Evolutionary conservation across 1,140 invertebrate genomes (phyloP), one percentile per base, ranked within the genome.

Genomic region (Coenobita brevimanus): DNA sequence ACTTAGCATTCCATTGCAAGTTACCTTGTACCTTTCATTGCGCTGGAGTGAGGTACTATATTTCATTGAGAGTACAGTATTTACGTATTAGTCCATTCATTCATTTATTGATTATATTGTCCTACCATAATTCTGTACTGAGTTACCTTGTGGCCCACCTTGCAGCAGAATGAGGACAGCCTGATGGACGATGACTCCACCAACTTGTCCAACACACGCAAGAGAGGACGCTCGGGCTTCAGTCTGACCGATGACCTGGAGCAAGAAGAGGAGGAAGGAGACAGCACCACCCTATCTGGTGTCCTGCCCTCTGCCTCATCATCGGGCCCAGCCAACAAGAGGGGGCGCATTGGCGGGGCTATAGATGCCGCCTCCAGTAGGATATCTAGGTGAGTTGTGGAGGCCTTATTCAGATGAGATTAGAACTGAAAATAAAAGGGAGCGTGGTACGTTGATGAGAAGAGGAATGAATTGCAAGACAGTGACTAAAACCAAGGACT

Each of bases 151-250:
- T n/a, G n/a, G n/a, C n/a, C n/a, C n/a, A n/a, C n/a, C n/a, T n/a
- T n/a, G n/a, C 38, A 50, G 1, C 27, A 80, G 76, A n/a, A 69
- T 50, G 84, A 87, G 38, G 78, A 80, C 46, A 69, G 41, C 24
- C 54, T 80, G 36, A 87, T 87, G 84, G 84, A 80, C 8, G 84
- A 87, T 17, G 84, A 87, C 24, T 24, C 76, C 33, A 80, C 30
- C n/a, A 81, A 36, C 30, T 17, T 87, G 27, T 33, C 76, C 27
- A 78, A 80, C 46, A 80, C 27, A 17, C 62, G 84, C 3, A 87
- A 87, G 27, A 27, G 84, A 80, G 64, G 84, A n/a, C 84, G 84
- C 36, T 41, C 38, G 41, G 78, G 62, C 15, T 87, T 38, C 38
- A 71, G 38, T 21, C 30, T 87, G 3, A 33, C 27, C 4, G 78